Base-by-base conservation (phyloP, 2,888 invertebrate genomes). In the Phania funesta region DNA sequence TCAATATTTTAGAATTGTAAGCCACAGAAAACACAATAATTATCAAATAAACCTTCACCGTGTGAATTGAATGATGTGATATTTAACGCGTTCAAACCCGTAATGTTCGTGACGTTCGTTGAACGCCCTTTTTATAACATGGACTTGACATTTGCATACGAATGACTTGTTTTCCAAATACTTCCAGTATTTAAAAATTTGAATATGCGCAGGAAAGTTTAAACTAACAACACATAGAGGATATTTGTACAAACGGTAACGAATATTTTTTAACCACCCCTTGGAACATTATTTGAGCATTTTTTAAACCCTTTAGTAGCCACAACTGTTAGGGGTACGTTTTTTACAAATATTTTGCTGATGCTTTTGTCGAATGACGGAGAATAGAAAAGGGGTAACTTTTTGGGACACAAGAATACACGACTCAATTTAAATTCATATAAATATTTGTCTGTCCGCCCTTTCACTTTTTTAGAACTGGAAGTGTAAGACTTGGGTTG, bases 171-270 rank as follows among this genome's bases (percentile, higher is more conserved):
- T 20, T 71, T 83, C 78, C 81, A 83, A 77, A 22, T 48, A 26
- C 52, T 88, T 86, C 86, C 87, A 85, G 26, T 20, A 83, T 84
- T 88, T 86, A 85, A 86, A 88, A 88, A 88, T 89, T 88, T 88
- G 87, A 88, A 87, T 88, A 89, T 89, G 88, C 88, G 88, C 88
- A 88, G 22, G 67, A 62, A 73, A 54, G 13, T 58, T 58, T 46
- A 35, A 13, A 11, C 0, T 62, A 18, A 29, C 3, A 29, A 44
- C n/a, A 9, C 16, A n/a, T 35, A 24, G 38, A 18, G 44, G 38
- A 38, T 22, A n/a, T 16, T 50, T 50, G 8, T 44, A 24, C 13
- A 20, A 46, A 18, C 48, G 16, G 13, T 2, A 26, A n/a, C 13
- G 18, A 5, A 24, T 22, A n/a, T 9, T 41, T 38, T 52, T 32